phyloP scores from a whole-genome alignment of 2,888 invertebrate species.

The Cryptus armator region DNA sequence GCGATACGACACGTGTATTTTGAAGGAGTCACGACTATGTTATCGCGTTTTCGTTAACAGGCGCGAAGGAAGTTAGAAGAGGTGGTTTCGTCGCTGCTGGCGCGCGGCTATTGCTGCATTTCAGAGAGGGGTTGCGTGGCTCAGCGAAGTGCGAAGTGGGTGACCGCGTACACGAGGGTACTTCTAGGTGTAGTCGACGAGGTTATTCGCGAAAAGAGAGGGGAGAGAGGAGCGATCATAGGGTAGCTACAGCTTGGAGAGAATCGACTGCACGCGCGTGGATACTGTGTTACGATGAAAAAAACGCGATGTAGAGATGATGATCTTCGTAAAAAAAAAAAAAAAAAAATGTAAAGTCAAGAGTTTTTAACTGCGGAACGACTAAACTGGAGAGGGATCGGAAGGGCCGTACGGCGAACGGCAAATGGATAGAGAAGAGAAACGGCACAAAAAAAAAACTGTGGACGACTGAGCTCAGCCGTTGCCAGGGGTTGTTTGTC shows the following conservation, averaged over 20 bases:
- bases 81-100: constrained; percentile 6
- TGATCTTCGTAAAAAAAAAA: neutral
- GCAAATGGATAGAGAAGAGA: neutral
- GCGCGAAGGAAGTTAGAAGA: constrained; percentile 50
- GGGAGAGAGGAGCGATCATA: neutral
- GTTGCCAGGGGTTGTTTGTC: constrained; percentile 72
- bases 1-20: constrained; percentile 29
- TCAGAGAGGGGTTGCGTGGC: constrained; percentile 12
- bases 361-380: neutral
- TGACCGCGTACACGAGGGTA: constrained; percentile 28
- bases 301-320: constrained; percentile 4
- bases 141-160: constrained; percentile 50
- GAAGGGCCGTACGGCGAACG: constrained; percentile 42
- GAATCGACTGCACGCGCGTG: neutral
- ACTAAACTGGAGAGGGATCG: neutral
- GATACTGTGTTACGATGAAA: neutral
- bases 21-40: constrained; percentile 56
- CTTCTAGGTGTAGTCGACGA: neutral
- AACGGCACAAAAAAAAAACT: constrained; percentile 11
- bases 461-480: constrained; percentile 44
- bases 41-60: constrained; percentile 46
- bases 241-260: neutral
- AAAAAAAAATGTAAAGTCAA: constrained; percentile 2
- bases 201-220: neutral
- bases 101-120: constrained; percentile 9